Evolutionary conservation across 1,140 invertebrate species (phyloP), one percentile per base, ranked within the genome.

Genomic region (Amphibalanus amphitrite): DNA sequence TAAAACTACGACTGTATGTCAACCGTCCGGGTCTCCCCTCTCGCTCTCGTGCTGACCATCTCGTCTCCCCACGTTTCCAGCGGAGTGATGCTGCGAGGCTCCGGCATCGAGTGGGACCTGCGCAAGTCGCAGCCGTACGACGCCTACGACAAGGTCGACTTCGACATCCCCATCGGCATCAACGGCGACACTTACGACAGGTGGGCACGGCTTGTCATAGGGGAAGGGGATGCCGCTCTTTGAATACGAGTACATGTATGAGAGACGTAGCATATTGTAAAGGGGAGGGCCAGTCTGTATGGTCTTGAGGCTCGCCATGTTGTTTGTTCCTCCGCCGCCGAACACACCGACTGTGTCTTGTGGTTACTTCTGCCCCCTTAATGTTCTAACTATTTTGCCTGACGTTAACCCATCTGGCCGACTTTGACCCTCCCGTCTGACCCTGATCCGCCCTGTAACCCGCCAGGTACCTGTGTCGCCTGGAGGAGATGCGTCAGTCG

Each of bases 31-130:
- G n/a, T n/a, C n/a, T n/a, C n/a, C n/a, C n/a, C n/a, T n/a, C n/a
- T n/a, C n/a, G n/a, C n/a, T n/a, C n/a, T n/a, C n/a, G n/a, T n/a
- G 15, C 33, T 38, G 33, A 38, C 33, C 4, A 38, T 38, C 4
- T 38, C 33, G 33, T 15, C 33, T 38, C 15, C 33, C 33, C 4
- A 4, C 33, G n/a, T 72, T 80, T 82, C 65, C 79, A 92, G 92
- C 82, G 95, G 95, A 67, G 93, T 97, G 0, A 97, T 98, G 94
- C 80, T 98, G 13, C 83, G 95, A 67, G 94, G 93, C 0, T 96
- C 93, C 15, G 97, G 97, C 40, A 97, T 98, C 75, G 96, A 97
- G 81, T 98, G 96, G 96, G 97, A 99, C 81, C 81, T 99, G 23
- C 84, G 96, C 69, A 98, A 98, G 82, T 81, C 88, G 20, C 90